Evolutionary conservation across 2,113 vertebrate genomes (phyloP).

Genomic region (Nycticorax nycticorax): DNA sequence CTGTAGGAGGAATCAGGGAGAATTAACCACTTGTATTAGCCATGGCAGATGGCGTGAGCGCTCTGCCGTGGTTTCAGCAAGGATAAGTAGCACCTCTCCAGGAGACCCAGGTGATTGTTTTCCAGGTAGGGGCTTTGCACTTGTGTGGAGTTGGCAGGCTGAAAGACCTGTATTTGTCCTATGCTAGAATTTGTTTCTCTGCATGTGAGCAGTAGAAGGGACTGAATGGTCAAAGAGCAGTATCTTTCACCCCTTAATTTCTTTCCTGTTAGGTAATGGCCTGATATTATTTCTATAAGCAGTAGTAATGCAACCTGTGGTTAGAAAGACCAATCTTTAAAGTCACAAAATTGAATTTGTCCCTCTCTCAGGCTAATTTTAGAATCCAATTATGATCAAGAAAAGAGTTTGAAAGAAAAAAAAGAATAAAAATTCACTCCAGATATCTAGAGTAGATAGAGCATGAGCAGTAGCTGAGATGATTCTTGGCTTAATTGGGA

Average conservation of each 20-base stretch:
- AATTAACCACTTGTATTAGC: too few species aligned
- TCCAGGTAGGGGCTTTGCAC: not conserved
- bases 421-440: not conserved
- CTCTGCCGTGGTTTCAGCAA: not conserved
- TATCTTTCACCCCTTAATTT: not conserved
- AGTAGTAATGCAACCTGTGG: not conserved
- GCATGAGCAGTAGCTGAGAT: not conserved
- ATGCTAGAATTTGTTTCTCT: not conserved
- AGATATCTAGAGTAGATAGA: not conserved
- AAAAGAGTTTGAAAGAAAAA: constrained; percentile 14
- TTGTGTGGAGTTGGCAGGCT: not conserved
- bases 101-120: not conserved
- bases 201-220: not conserved
- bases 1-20: not conserved
- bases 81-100: not conserved
- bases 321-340: not conserved
- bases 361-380: constrained; percentile 7
- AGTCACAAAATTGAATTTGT: not conserved
- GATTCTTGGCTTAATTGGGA: not conserved
- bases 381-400: constrained; percentile 34
- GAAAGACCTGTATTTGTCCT: not conserved
- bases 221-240: not conserved
- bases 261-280: not conserved
- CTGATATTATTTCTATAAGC: not conserved
- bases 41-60: not conserved